Conservation (phyloP, 2,888 invertebrate species). For the Himalopsyche anomala region DNA sequence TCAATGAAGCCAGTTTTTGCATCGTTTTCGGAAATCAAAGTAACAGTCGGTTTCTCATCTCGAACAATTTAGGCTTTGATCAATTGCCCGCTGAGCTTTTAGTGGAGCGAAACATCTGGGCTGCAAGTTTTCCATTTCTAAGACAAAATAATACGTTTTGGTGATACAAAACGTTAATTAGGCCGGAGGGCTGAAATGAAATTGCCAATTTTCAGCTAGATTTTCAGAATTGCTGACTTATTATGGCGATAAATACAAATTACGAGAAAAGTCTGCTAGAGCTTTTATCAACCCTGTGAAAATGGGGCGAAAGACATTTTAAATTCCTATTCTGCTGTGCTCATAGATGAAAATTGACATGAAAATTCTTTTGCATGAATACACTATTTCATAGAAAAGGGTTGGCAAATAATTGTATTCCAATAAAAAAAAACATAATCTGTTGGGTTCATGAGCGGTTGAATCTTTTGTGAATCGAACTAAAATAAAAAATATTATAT, state of each 20-base stretch:
- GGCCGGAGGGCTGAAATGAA: conserved; percentile 44
- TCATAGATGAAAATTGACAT: conserved; percentile 11
- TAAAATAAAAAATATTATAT: too few species aligned
- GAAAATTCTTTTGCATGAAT: conserved; percentile 24
- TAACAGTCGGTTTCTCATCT: not conserved
- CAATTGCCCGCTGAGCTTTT: not conserved
- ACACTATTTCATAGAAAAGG: not conserved
- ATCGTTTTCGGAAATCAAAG: not conserved
- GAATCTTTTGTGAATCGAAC: too few species aligned
- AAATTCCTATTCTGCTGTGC: conserved; percentile 2
- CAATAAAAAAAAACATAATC: not conserved
- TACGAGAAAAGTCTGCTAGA: not conserved
- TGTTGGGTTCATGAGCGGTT: too few species aligned
- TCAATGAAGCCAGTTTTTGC: too few species aligned
- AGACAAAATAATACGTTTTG: conserved; percentile 41
- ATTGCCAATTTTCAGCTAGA: conserved; percentile 57
- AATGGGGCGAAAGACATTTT: conserved; percentile 45
- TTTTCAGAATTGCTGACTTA: conserved; percentile 55
- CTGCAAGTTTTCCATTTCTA: not conserved
- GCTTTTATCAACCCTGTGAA: conserved; percentile 52
- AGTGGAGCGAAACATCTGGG: not conserved
- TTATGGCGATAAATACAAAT: conserved; percentile 47
- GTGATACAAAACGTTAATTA: conserved; percentile 44
- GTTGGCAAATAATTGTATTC: not conserved
- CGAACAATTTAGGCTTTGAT: not conserved